Evolutionary conservation across 1,140 invertebrate genomes (phyloP).

Genomic region (Chlorops oryzae): DNA sequence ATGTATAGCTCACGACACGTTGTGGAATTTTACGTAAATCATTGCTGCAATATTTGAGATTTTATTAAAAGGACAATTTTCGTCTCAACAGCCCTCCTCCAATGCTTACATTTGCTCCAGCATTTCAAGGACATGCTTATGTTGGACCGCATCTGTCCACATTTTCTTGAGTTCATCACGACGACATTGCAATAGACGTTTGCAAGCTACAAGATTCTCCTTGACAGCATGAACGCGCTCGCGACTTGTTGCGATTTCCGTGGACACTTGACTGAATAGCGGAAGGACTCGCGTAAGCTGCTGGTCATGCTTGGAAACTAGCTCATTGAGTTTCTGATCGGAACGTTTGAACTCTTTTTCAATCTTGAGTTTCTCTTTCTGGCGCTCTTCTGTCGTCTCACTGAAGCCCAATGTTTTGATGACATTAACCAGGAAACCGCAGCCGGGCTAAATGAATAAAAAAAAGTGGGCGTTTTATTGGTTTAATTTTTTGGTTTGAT

Average conservation of each 20-base stretch:
- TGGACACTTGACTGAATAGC: conserved; percentile 45
- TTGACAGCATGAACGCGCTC: conserved; percentile 78
- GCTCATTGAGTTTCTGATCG: conserved; percentile 79
- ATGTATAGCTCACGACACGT: conserved; percentile 62
- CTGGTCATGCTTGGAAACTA: conserved; percentile 81
- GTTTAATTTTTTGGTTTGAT: neutral
- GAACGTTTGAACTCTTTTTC: conserved; percentile 90
- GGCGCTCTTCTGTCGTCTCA: conserved; percentile 90
- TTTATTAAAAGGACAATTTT: neutral
- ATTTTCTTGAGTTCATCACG: conserved; percentile 88
- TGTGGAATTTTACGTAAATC: conserved; percentile 71
- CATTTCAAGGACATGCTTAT: conserved; percentile 81
- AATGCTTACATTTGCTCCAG: conserved; percentile 77
- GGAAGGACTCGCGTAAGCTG: conserved; percentile 73
- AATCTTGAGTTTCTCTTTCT: conserved; percentile 87
- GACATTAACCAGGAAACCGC: conserved; percentile 76
- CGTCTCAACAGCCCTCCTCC: neutral
- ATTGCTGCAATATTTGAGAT: conserved; percentile 53
- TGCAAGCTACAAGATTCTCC: conserved; percentile 84
- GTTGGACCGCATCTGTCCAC: conserved; percentile 88
- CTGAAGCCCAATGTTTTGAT: conserved; percentile 85
- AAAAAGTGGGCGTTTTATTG: neutral
- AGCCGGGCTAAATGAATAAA: conserved; percentile 20
- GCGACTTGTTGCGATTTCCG: conserved; percentile 55
- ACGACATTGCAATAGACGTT: conserved; percentile 81